Evolutionary conservation across 2,113 vertebrate species (phyloP).

Genomic region (Hippocampus mohnikei): DNA sequence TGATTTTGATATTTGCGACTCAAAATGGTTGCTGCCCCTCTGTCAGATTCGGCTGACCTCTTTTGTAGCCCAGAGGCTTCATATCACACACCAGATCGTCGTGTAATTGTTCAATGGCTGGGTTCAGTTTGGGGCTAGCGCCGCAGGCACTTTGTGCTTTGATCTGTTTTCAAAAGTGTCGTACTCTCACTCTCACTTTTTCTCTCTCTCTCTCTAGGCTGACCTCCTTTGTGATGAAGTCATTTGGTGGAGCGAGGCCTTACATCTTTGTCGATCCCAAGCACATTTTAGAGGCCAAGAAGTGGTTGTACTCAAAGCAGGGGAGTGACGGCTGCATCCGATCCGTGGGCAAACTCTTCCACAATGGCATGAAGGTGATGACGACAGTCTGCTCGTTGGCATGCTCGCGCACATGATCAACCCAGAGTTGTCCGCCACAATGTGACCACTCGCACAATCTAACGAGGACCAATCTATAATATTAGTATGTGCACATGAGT

Average conservation of each 20-base stretch:
- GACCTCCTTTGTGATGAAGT: slow-evolving; percentile 85
- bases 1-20: not conserved
- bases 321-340: slow-evolving; percentile 70
- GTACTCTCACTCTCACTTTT: not conserved
- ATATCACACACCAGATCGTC: not conserved
- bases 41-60: not conserved
- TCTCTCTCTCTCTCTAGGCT: slow-evolving; percentile 66
- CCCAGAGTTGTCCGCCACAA: no score
- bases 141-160: not conserved
- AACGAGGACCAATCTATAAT: no score
- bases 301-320: slow-evolving; percentile 75
- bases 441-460: no score
- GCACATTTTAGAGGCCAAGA: slow-evolving; percentile 66
- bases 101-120: slow-evolving; percentile 7
- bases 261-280: slow-evolving; percentile 73
- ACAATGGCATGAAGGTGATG: slow-evolving; percentile 80
- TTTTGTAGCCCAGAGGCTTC: not conserved
- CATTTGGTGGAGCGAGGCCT: slow-evolving; percentile 72
- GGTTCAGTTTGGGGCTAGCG: slow-evolving; percentile 18
- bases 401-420: no score
- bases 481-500: not conserved
- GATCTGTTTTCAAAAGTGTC: not conserved
- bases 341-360: slow-evolving; percentile 76
- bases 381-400: not conserved
- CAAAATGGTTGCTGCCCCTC: not conserved